phyloP scores from a whole-genome alignment of 2,797 vertebrate species.

The Coilia nasus region DNA sequence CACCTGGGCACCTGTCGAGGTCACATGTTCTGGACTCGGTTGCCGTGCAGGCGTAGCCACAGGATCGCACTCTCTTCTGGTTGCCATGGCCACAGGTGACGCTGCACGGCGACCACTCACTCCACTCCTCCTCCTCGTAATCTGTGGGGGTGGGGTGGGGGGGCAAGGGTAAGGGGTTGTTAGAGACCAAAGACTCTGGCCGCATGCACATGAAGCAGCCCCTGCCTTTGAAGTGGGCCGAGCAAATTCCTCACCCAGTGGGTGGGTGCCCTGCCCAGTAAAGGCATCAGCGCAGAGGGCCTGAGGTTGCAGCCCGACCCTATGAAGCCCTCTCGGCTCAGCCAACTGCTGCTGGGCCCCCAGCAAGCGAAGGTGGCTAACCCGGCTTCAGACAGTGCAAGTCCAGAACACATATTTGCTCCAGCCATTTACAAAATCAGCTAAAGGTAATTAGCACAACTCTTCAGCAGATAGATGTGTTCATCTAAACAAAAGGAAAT shows the following conservation, averaged over 20 bases:
- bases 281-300: slow-evolving; percentile 47
- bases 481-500: too few relatives aligned
- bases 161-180: background rate
- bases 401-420: too few relatives aligned
- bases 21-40: slow-evolving; percentile 76
- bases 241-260: slow-evolving; percentile 64
- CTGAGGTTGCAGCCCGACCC: background rate
- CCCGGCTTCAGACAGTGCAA: too few relatives aligned
- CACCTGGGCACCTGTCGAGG: slow-evolving; percentile 75
- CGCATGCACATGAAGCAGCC: background rate
- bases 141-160: slow-evolving; percentile 58
- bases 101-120: slow-evolving; percentile 80
- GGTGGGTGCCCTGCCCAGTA: slow-evolving; percentile 61
- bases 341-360: too few relatives aligned
- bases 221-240: slow-evolving; percentile 50
- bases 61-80: slow-evolving; percentile 79
- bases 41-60: slow-evolving; percentile 77
- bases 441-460: too few relatives aligned
- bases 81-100: slow-evolving; percentile 74
- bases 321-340: too few relatives aligned
- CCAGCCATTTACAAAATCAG: too few relatives aligned
- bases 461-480: too few relatives aligned
- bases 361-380: too few relatives aligned
- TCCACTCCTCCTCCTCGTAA: slow-evolving; percentile 80
- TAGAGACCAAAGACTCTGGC: background rate